These are phyloP conservation scores for Pedetes capensis DNA, from an alignment of 2,113 vertebrate genomes.

Conservation along the genomic window DNA sequence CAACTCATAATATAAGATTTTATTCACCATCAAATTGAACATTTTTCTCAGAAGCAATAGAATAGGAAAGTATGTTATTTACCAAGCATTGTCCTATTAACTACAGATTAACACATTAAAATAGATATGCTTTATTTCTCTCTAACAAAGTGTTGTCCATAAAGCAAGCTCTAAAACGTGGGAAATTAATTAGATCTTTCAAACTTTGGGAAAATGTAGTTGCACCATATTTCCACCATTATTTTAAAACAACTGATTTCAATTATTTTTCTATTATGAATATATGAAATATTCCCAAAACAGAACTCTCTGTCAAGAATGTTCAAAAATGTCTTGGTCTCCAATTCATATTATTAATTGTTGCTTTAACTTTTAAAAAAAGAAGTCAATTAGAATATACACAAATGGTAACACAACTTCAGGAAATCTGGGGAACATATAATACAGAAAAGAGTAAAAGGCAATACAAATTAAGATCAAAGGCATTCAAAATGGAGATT, in stretches of 20 bases:
- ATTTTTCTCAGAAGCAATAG: constrained; percentile 75
- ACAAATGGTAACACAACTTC: constrained; percentile 34
- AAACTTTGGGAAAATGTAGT: constrained; percentile 22
- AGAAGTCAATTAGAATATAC: constrained; percentile 37
- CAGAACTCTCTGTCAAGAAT: not conserved
- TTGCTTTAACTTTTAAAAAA: constrained; percentile 30
- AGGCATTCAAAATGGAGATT: constrained; percentile 52
- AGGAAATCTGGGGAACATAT: not conserved
- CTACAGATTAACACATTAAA: constrained; percentile 71
- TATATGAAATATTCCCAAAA: constrained; percentile 12
- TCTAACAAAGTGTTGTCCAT: not conserved
- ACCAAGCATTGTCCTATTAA: constrained; percentile 79
- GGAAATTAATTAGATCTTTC: constrained; percentile 36
- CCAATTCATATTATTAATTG: not conserved
- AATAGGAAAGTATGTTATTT: constrained; percentile 76
- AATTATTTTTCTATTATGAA: constrained; percentile 37
- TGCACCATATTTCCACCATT: not conserved
- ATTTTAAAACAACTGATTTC: constrained; percentile 38
- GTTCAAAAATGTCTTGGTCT: constrained; percentile 29
- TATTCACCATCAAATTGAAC: constrained; percentile 82
- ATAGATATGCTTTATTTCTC: constrained; percentile 42
- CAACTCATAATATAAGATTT: constrained; percentile 82
- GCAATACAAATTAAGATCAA: constrained; percentile 56
- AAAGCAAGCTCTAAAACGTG: constrained; percentile 38
- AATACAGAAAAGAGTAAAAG: constrained; percentile 39